Evolutionary conservation across 2,888 invertebrate species (phyloP).

Genomic region (Netelia melanura): DNA sequence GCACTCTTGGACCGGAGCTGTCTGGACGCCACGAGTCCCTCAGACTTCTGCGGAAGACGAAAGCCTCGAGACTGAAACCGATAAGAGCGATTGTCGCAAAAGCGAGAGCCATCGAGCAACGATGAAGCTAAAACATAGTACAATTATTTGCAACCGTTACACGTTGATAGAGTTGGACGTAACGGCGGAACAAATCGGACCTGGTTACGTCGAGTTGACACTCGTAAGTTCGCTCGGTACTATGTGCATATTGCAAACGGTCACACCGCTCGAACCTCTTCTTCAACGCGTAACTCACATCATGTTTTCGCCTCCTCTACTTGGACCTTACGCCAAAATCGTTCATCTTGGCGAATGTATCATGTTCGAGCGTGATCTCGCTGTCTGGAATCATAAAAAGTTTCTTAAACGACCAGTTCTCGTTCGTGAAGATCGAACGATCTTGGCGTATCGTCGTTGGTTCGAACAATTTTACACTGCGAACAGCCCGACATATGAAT

Average conservation of each 20-base stretch:
- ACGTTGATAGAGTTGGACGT: constrained; percentile 88
- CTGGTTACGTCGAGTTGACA: constrained; percentile 91
- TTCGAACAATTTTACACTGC: constrained; percentile 94
- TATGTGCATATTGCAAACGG: constrained; percentile 90
- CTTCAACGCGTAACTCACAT: constrained; percentile 92
- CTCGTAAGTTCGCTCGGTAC: constrained; percentile 88
- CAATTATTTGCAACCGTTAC: constrained; percentile 87
- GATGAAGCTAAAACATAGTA: constrained; percentile 88
- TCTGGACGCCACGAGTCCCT: constrained; percentile 85
- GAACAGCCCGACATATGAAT: constrained; percentile 87
- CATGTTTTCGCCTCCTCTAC: constrained; percentile 89
- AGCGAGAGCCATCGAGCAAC: constrained; percentile 88
- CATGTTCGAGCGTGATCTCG: constrained; percentile 93
- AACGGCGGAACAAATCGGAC: constrained; percentile 89
- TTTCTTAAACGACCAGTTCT: constrained; percentile 90
- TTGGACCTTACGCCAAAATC: constrained; percentile 88
- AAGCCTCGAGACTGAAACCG: constrained; percentile 8
- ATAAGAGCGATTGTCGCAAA: constrained; percentile 71
- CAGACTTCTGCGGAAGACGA: not conserved
- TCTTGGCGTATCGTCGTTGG: constrained; percentile 92
- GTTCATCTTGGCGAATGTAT: constrained; percentile 89
- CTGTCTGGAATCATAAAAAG: constrained; percentile 94
- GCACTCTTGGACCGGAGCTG: constrained; percentile 85
- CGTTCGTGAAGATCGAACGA: constrained; percentile 90
- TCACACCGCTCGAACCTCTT: constrained; percentile 92